Evolutionary conservation across 2,113 vertebrate genomes (phyloP).

Genomic region (Mus pahari): DNA sequence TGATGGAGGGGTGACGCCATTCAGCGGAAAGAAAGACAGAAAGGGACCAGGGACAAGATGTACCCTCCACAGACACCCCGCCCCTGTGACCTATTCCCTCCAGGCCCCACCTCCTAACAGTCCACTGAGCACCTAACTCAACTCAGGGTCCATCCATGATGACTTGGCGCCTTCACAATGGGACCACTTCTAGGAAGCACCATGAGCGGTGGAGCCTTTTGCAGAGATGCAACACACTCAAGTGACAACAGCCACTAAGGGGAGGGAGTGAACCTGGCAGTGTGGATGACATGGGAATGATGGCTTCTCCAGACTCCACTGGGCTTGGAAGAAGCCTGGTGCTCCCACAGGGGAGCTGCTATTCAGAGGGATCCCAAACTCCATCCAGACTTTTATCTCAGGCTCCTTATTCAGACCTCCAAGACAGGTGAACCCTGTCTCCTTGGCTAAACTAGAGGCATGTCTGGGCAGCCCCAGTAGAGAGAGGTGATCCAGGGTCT

Average conservation of each 20-base stretch:
- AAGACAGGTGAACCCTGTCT: neutral
- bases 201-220: neutral
- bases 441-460: neutral
- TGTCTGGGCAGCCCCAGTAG: neutral
- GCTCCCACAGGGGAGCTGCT: too few species aligned
- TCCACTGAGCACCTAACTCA: neutral
- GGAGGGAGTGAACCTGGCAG: neutral
- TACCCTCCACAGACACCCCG: neutral
- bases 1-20: neutral
- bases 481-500: neutral
- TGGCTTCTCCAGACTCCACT: accelerated
- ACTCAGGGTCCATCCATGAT: neutral
- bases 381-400: neutral
- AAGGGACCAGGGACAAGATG: neutral
- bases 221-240: neutral
- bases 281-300: accelerated
- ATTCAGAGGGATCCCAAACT: neutral
- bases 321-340: neutral
- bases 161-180: neutral
- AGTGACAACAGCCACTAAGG: neutral
- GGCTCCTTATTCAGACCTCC: neutral
- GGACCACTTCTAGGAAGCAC: neutral
- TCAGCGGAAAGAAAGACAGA: neutral
- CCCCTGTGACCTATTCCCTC: neutral
- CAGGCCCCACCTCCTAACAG: neutral